Base-by-base conservation (phyloP, 2,888 invertebrate genomes). In the Machimus rusticus region DNA sequence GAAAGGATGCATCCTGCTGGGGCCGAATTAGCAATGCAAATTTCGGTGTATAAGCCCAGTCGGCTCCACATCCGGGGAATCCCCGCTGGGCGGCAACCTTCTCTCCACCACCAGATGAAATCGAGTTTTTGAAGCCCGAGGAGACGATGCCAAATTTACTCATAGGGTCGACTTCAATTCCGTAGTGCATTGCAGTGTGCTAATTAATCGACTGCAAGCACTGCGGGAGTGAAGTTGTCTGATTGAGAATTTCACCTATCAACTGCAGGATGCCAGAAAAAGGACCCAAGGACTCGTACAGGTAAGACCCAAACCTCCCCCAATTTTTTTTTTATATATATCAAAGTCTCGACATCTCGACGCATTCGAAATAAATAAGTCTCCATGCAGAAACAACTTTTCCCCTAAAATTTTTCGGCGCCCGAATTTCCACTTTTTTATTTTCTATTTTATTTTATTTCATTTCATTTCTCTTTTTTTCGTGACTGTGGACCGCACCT, bases 111-210 rank as follows among this genome's bases (percentile, higher is more conserved):
- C 46, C 19, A 39, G 12, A 43, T 46, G 39, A 78, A 39, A 43
- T 28, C 9, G 19, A 12, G 14, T 37, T 78, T 78, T 78, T 9
- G 43, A 46, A 66, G 9, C 12, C 12, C 0, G 23, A 66, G 8
- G 66, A 12, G 23, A 66, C 4, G 12, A n/a, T 66, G 66, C 66
- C 23, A 55, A n/a, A 66, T 28, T 12, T 66, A 6, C 55, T 85
- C 74, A 84, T 79, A 55, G 86, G 85, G 90, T 90, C 90, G 90
- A 90, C 95, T 94, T 97, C 97, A 97, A 97, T 97, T 97, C 97
- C 97, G 97, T 97, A 97, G 97, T 97, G 97, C 97, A 97, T 97
- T 97, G 97, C 97, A 97, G 97, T 96, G 96, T 96, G 93, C 91
- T 89, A 89, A 89, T 94, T 93, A 92, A 94, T 94, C 94, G 94